Evolutionary conservation across 37 sponge, comb jelly and placozoan species (phyloP).

Genomic region (Ianthella basta): DNA sequence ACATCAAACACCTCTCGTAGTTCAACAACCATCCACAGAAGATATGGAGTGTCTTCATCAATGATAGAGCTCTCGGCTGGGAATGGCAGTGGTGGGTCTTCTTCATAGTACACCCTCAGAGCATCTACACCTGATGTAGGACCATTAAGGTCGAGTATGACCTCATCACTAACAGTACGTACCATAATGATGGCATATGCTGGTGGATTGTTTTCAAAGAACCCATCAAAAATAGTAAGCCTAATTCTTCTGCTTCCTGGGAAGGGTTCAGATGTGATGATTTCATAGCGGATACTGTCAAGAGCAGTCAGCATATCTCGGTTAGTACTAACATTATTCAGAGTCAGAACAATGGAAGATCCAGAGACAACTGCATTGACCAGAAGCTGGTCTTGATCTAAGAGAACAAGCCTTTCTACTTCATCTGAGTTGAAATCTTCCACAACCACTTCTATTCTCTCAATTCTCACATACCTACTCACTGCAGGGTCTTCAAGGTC

Average conservation of each 20-base stretch:
- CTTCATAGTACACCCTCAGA: slow-evolving; percentile 47
- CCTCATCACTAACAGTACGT: slow-evolving; percentile 41
- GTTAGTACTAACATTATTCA: slow-evolving; percentile 4
- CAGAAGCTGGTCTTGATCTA: neutral
- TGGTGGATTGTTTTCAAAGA: slow-evolving; percentile 36
- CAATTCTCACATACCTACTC: slow-evolving; percentile 9
- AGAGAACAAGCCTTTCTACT: neutral
- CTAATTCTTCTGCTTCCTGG: slow-evolving; percentile 39
- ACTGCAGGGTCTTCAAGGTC: too few species aligned
- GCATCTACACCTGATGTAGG: slow-evolving; percentile 14
- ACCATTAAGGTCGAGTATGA: slow-evolving; percentile 55
- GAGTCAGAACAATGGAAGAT: neutral
- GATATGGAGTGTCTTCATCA: slow-evolving; percentile 56
- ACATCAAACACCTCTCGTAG: slow-evolving; percentile 57
- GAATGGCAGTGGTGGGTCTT: slow-evolving; percentile 24
- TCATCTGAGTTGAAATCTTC: neutral
- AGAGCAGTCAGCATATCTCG: slow-evolving; percentile 54
- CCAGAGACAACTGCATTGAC: neutral
- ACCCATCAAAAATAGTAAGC: slow-evolving; percentile 66
- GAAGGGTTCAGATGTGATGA: slow-evolving; percentile 51
- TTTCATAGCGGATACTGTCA: slow-evolving; percentile 48
- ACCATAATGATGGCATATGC: slow-evolving; percentile 42
- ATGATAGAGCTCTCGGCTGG: slow-evolving; percentile 12
- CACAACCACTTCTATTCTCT: neutral
- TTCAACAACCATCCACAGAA: slow-evolving; percentile 24